Evolutionary conservation across 2,113 vertebrate species (phyloP).

Genomic region (Phaetusa simplex): DNA sequence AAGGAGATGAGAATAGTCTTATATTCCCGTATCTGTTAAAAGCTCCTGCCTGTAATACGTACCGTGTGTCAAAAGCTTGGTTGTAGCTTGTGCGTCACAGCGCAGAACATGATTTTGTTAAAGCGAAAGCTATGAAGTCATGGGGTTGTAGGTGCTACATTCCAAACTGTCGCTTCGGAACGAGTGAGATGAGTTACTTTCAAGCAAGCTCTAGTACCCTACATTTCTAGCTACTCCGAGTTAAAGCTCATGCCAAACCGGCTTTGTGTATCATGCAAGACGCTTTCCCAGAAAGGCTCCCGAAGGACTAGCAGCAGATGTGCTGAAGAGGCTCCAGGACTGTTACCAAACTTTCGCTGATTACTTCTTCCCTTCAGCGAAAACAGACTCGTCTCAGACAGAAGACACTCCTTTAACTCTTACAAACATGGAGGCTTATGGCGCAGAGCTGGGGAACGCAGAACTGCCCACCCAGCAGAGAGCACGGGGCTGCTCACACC

Average conservation of each 20-base stretch:
- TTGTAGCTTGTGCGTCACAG: not conserved
- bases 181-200: not conserved
- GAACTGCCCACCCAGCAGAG: not conserved
- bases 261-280: not conserved
- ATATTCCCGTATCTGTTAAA: not conserved
- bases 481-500: not conserved
- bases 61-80: not conserved
- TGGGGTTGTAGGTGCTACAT: not conserved
- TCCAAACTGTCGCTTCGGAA: not conserved
- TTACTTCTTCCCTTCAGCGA: not conserved
- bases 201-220: not conserved
- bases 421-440: not conserved
- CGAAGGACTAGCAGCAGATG: not conserved
- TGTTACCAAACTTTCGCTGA: not conserved
- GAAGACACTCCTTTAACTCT: not conserved
- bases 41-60: not conserved
- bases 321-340: not conserved
- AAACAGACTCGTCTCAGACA: not conserved
- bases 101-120: rapidly evolving
- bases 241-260: not conserved
- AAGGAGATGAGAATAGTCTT: not conserved
- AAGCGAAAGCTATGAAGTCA: not conserved
- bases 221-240: not conserved
- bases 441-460: not conserved
- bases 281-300: not conserved